Evolutionary conservation across 2,113 vertebrate species (phyloP), one percentile per base, ranked within the genome.

Genomic region (Lophius piscatorius): DNA sequence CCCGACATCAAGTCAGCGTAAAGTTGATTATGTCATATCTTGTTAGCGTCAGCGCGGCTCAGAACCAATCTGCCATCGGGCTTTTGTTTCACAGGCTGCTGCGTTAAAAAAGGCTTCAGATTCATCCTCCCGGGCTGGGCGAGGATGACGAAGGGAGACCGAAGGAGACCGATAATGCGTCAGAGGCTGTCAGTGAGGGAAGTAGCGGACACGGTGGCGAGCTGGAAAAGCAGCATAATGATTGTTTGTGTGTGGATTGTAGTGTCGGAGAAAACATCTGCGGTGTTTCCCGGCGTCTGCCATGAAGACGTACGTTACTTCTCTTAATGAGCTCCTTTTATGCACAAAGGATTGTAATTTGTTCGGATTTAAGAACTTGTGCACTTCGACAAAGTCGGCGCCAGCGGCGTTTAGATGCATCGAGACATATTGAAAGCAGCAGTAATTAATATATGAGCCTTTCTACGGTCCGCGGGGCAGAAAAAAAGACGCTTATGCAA

Each of bases 371-470:
- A 3, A 33, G 17, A 39, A 55, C 33, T 14, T 18, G 9, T 22
- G 39, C 36, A 23, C 47, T 31, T 62, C 16, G 14, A 69, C 50
- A 49, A 47, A 69, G 58, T 59, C 59, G 44, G 50, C 28, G 16
- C 62, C 6, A 39, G 6, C 55, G 65, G 71, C 62, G 4, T 78
- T 16, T 34, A 62, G 66, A 64, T 28, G 9, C 26, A 28, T n/a
- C n/a, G 49, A 50, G 45, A 45, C 36, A 6, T 39, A 56, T 63
- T 42, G 55, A 81, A 76, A 70, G 76, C 78, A 64, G 62, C 54
- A 74, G 62, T 82, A 82, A 85, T 89, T 85, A 79, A 85, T 82
- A 73, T 62, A 74, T 57, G 67, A 78, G 71, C 48, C 33, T 11
- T 13, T 29, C 20, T 80, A 47, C 35, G 58, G 52, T 67, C 67